Evolutionary conservation across 2,888 invertebrate species (phyloP).

Genomic region (Sphaerophoria rueppellii): DNA sequence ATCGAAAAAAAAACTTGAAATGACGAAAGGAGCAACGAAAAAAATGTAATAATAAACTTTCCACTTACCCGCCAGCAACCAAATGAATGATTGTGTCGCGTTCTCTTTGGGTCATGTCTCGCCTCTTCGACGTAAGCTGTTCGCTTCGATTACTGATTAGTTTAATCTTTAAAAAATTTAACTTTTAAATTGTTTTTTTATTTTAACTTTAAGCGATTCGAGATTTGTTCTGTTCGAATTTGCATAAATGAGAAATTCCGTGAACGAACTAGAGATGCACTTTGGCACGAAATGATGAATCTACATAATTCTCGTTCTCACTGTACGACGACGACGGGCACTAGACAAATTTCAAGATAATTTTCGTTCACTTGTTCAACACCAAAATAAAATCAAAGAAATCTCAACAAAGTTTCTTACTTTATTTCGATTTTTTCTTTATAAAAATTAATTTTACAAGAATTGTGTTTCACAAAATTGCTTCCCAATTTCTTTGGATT

Average conservation of each 20-base stretch:
- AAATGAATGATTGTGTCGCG: constrained; percentile 96
- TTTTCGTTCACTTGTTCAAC: not conserved
- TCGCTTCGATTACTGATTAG: constrained; percentile 17
- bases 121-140: not conserved
- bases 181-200: not conserved
- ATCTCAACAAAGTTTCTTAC: not conserved
- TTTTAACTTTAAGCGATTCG: constrained; percentile 21
- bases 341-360: constrained; percentile 13
- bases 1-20: not conserved
- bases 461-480: constrained; percentile 40
- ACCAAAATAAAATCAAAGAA: not conserved
- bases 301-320: constrained; percentile 41
- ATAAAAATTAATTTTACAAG: not conserved
- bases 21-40: constrained; percentile 6
- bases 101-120: constrained; percentile 83
- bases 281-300: constrained; percentile 27
- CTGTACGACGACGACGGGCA: not conserved
- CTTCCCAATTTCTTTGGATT: constrained; percentile 42
- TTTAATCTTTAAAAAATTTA: constrained; percentile 14
- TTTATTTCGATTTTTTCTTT: not conserved
- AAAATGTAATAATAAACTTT: constrained; percentile 43
- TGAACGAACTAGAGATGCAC: not conserved
- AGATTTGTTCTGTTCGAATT: constrained; percentile 2
- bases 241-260: constrained; percentile 11
- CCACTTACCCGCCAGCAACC: constrained; percentile 96